Percentiles rank a stretch among this genome's conserved stretches.
These are phyloP conservation scores for Zelleria hepariella DNA, from an alignment of 2,888 invertebrate species.

Conservation along the genomic window DNA sequence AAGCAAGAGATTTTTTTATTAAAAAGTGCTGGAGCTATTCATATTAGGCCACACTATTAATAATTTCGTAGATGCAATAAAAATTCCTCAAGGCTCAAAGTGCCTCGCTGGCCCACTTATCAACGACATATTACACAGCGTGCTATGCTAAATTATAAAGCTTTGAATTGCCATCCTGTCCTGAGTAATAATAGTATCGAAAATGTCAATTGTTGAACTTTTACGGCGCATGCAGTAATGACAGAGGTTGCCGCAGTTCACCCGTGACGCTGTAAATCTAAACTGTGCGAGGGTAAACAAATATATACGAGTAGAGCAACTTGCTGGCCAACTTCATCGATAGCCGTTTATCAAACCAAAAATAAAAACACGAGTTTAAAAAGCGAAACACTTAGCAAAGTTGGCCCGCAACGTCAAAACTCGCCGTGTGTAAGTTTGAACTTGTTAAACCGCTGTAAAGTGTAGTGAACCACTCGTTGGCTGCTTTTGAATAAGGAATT, in stretches of 20 bases:
- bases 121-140: slow-evolving; percentile 3
- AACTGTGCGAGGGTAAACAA: slow-evolving; percentile 20
- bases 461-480: neutral
- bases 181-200: slow-evolving; percentile 29
- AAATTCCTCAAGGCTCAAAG: neutral
- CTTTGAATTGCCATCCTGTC: slow-evolving; percentile 29
- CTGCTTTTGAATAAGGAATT: neutral
- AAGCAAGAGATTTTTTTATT: neutral
- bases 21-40: neutral
- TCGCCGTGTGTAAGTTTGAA: neutral
- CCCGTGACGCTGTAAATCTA: slow-evolving; percentile 55
- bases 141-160: slow-evolving; percentile 20
- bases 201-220: slow-evolving; percentile 66
- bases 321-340: neutral
- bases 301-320: too few species aligned
- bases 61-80: neutral
- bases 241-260: slow-evolving; percentile 41
- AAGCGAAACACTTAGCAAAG: neutral
- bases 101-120: slow-evolving; percentile 3
- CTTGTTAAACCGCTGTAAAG: neutral
- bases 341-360: neutral
- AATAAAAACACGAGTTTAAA: neutral
- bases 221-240: slow-evolving; percentile 42
- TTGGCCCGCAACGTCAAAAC: neutral
- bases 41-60: neutral